These are phyloP conservation scores for Pristionchus japonicus DNA, from an alignment of 2,888 invertebrate genomes.

Conservation along the genomic window DNA sequence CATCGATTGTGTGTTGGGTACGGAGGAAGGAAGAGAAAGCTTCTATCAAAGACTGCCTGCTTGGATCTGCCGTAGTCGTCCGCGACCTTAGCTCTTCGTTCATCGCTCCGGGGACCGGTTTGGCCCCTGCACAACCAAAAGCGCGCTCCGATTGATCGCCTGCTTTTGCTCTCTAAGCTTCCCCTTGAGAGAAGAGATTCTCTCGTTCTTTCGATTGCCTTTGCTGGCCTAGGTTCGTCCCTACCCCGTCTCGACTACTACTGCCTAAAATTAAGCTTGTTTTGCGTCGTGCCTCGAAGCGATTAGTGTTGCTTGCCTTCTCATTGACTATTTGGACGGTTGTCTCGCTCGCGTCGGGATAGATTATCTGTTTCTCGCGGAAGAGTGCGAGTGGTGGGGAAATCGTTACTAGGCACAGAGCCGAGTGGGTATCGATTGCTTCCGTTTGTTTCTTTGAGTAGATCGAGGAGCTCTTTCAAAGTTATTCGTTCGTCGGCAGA, in stretches of 20 bases:
- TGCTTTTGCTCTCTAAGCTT: slow-evolving; percentile 27
- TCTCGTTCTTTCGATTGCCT: slow-evolving; percentile 14
- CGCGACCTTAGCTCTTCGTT: slow-evolving; percentile 15
- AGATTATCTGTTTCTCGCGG: slow-evolving; percentile 39
- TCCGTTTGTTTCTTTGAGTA: not conserved
- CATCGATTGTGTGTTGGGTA: slow-evolving; percentile 45
- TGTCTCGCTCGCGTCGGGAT: not conserved
- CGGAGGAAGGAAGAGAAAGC: not conserved
- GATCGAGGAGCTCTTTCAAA: not conserved
- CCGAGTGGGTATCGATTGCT: slow-evolving; percentile 15
- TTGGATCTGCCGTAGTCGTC: slow-evolving; percentile 9
- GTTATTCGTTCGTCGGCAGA: not conserved
- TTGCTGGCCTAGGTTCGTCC: not conserved
- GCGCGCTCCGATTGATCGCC: slow-evolving; percentile 43
- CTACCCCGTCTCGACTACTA: not conserved
- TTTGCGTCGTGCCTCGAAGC: not conserved
- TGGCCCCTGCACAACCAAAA: slow-evolving; percentile 25
- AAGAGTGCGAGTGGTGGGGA: slow-evolving; percentile 26
- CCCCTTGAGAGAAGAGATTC: slow-evolving; percentile 34
- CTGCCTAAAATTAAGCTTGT: slow-evolving; percentile 21
- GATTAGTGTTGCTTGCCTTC: slow-evolving; percentile 33
- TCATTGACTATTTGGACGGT: slow-evolving; percentile 36
- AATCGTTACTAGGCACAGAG: slow-evolving; percentile 38
- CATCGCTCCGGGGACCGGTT: slow-evolving; percentile 37
- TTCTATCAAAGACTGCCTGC: slow-evolving; percentile 10